Conservation (phyloP, 2,888 invertebrate species). For the Entomobrya multifasciata region DNA sequence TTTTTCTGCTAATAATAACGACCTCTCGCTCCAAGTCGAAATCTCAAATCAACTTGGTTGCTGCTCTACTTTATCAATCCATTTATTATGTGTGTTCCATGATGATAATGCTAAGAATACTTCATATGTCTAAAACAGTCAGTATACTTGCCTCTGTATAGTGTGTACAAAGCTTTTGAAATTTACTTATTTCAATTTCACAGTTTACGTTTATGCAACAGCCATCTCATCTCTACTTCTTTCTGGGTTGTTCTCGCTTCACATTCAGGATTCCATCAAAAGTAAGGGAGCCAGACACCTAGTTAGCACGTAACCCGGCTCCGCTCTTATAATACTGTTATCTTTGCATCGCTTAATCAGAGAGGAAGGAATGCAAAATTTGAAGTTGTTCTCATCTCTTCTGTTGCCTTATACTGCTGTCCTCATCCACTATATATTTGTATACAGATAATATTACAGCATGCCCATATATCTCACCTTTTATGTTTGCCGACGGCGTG, state of each 20-base stretch:
- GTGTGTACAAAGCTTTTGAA: neutral
- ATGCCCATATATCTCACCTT: constrained; percentile 45
- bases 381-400: neutral
- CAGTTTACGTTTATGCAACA: neutral
- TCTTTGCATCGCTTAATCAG: constrained; percentile 39
- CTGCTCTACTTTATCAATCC: constrained; percentile 16
- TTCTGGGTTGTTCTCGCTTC: neutral
- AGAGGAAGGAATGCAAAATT: constrained; percentile 26
- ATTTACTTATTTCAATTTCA: neutral
- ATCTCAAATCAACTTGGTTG: constrained; percentile 13
- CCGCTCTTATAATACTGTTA: constrained; percentile 7
- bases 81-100: neutral
- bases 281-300: neutral
- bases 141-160: neutral
- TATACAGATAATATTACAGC: neutral
- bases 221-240: neutral
- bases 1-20: constrained; percentile 20
- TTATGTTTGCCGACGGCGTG: constrained; percentile 33
- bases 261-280: neutral
- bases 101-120: neutral
- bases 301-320: neutral
- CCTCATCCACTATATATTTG: neutral
- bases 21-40: neutral
- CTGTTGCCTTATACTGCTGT: neutral
- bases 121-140: neutral